Base-by-base conservation (phyloP, 1,140 invertebrate species). In the Dreissena rostriformis region DNA sequence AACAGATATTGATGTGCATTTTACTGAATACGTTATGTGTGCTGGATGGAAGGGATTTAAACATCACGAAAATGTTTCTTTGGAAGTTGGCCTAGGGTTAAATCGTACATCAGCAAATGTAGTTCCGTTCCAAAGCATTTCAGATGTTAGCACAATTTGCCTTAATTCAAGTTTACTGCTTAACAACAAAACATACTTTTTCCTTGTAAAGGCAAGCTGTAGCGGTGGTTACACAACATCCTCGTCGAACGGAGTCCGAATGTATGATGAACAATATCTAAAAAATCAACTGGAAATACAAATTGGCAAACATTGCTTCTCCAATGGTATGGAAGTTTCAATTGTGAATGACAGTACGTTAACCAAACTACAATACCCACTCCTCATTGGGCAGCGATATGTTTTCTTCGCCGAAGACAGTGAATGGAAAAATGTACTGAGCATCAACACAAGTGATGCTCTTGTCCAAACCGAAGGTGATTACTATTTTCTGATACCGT, bases 21-120 rank as follows among this genome's bases (percentile, higher is more conserved):
- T 82, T 49, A 72, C 73, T 17, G 22, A 66, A 26, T 72, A 78
- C 10, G 39, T 51, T 15, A 19, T 86, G 24, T 89, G 88, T 75
- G 71, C 61, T 22, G 57, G 52, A 8, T 89, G 88, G 88, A 80
- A 61, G 15, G 88, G 85, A 28, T 86, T 89, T 65, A 51, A 77
- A 68, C 85, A 88, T 81, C 68, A 76, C 55, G 81, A 86, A 51
- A 66, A 82, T 53, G 39, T 89, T 7, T 14, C 55, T 8, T 29
- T 85, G 14, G 63, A 84, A 52, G 49, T 86, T 15, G 88, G 86
- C 8, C 10, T 89, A 28, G 88, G 88, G 15, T 80, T 66, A 49
- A 39, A 22, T 17, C 74, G n/a, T 26, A 65, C 72, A 7, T 26
- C 53, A 8, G 85, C 80, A 22, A 66, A 88, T 55, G 66, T 84